These are phyloP conservation scores for Amphiprion percula DNA, from an alignment of 2,113 vertebrate genomes.

Conservation along the genomic window DNA sequence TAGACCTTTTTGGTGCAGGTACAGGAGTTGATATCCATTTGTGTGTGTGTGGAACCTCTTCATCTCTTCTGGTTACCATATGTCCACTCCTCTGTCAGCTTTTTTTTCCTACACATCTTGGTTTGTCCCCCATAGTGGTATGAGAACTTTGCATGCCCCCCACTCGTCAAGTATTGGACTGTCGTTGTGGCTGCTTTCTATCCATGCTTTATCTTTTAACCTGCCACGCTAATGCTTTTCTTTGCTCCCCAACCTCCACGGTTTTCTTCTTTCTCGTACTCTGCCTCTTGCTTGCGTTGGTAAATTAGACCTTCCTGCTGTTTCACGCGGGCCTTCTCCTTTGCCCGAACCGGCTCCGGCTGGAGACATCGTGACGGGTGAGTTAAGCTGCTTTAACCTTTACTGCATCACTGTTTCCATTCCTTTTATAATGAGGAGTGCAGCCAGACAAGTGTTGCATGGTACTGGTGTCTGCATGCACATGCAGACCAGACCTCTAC, in stretches of 20 bases:
- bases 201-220: constrained; percentile 66
- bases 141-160: constrained; percentile 82
- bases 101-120: constrained; percentile 62
- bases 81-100: constrained; percentile 70
- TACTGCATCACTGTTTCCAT: constrained; percentile 57
- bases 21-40: constrained; percentile 82
- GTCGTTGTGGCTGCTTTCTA: constrained; percentile 68
- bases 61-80: constrained; percentile 76
- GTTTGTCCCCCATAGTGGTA: constrained; percentile 82
- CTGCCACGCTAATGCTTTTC: constrained; percentile 77
- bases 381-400: constrained; percentile 81
- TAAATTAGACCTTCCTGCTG: constrained; percentile 96
- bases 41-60: constrained; percentile 78
- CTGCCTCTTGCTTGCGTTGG: constrained; percentile 83
- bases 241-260: constrained; percentile 71
- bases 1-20: constrained; percentile 99
- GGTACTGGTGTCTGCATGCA: constrained; percentile 34
- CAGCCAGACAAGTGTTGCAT: constrained; percentile 49
- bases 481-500: constrained; percentile 43
- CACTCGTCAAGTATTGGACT: constrained; percentile 57
- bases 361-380: constrained; percentile 96
- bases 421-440: constrained; percentile 50
- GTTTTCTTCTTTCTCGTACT: constrained; percentile 78
- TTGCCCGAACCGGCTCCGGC: constrained; percentile 92
- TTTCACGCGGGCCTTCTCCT: constrained; percentile 94